Evolutionary conservation across 53 echinoderm and acorn worm genomes (phyloP).

Genomic region (Stichopus horrens): DNA sequence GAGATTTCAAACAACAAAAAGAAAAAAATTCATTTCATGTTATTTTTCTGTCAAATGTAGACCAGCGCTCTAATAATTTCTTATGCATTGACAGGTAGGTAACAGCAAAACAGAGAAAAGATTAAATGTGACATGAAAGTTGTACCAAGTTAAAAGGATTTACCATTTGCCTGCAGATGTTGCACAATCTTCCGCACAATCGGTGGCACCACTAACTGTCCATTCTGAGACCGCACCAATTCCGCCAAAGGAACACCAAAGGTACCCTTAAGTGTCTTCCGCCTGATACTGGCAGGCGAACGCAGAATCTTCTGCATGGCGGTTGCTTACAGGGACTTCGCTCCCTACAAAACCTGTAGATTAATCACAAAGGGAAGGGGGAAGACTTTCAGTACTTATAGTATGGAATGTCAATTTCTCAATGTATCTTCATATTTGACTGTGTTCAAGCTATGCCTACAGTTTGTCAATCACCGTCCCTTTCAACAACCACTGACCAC

Average conservation of each 20-base stretch:
- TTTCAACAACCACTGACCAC: no score
- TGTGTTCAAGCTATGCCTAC: no score
- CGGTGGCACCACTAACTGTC: slow-evolving; percentile 64
- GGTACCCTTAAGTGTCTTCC: slow-evolving; percentile 64
- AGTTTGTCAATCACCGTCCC: no score
- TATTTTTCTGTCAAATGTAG: no score
- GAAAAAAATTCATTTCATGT: no score
- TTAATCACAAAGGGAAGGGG: not conserved
- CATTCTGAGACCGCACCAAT: slow-evolving; percentile 57
- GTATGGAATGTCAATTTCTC: no score
- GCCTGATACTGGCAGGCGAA: slow-evolving; percentile 81
- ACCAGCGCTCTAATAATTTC: no score
- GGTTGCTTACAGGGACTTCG: slow-evolving; percentile 14
- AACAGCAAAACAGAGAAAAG: no score
- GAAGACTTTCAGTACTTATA: no score
- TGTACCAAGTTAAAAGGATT: slow-evolving; percentile 29
- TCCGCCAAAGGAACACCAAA: slow-evolving; percentile 87
- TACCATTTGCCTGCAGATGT: slow-evolving; percentile 88
- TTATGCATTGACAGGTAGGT: no score
- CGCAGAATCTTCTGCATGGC: slow-evolving; percentile 98
- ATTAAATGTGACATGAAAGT: not conserved
- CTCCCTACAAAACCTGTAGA: slow-evolving; percentile 15
- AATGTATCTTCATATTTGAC: no score
- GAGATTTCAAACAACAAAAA: no score
- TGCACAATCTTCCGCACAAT: slow-evolving; percentile 80